Conservation (phyloP, 2,113 vertebrate species). For the Candoia aspera region DNA sequence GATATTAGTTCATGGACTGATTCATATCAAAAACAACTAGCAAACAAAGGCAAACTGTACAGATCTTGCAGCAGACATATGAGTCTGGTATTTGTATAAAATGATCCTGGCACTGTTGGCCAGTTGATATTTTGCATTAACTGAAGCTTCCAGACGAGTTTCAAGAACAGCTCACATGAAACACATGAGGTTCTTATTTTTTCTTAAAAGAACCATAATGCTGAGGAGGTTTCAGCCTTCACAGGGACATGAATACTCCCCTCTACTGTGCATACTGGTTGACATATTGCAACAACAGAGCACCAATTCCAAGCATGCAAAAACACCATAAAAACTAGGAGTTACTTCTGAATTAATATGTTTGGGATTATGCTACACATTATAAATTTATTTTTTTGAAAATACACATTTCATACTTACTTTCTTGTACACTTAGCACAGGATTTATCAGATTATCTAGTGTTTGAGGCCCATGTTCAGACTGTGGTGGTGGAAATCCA, state of each 20-base stretch:
- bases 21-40: neutral
- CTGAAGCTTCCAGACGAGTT: neutral
- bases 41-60: neutral
- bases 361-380: neutral
- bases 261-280: neutral
- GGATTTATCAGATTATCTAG: constrained; percentile 96
- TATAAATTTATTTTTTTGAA: neutral
- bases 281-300: neutral
- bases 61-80: neutral
- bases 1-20: neutral
- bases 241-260: neutral
- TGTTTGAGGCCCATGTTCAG: constrained; percentile 87
- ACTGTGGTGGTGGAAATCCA: constrained; percentile 91
- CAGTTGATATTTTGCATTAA: neutral
- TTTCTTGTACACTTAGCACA: constrained; percentile 88
- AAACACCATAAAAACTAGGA: neutral
- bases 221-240: neutral
- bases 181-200: neutral
- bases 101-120: neutral
- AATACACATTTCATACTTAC: constrained; percentile 74
- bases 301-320: neutral
- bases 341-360: neutral
- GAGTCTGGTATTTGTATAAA: neutral
- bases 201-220: neutral
- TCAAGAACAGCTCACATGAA: neutral